Evolutionary conservation across 2,797 vertebrate genomes (phyloP).

Genomic region (Saguinus oedipus): DNA sequence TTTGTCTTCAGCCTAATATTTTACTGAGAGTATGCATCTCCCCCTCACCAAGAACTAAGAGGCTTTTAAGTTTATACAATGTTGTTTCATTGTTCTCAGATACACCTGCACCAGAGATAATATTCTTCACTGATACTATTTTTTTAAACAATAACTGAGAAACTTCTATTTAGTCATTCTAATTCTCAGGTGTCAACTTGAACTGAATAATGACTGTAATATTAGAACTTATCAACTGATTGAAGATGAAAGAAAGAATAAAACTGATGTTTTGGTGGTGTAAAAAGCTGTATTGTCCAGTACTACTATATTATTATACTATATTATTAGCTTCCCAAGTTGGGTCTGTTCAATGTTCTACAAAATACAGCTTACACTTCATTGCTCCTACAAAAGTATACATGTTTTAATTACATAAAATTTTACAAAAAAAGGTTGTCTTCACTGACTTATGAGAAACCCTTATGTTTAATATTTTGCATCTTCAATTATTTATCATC

Average conservation of each 20-base stretch:
- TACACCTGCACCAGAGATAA: background rate
- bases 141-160: conserved; percentile 20
- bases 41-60: background rate
- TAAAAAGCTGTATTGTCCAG: background rate
- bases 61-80: background rate
- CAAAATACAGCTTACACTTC: background rate
- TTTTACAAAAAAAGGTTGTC: background rate
- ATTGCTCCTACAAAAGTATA: background rate
- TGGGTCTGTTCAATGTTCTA: background rate
- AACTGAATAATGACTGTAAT: conserved; percentile 90
- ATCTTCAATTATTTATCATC: too few species aligned
- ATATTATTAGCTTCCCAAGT: background rate
- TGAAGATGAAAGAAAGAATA: conserved; percentile 89
- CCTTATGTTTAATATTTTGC: too few species aligned
- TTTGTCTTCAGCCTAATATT: too few species aligned
- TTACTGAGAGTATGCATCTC: too few species aligned
- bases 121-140: background rate
- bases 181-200: conserved; percentile 88
- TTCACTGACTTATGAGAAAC: background rate
- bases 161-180: conserved; percentile 50
- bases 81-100: background rate
- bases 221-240: conserved; percentile 86
- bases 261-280: conserved; percentile 83
- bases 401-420: background rate
- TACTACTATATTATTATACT: background rate